phyloP scores from a whole-genome alignment of 2,113 vertebrate genomes.

The Ariopsis seemanni region DNA sequence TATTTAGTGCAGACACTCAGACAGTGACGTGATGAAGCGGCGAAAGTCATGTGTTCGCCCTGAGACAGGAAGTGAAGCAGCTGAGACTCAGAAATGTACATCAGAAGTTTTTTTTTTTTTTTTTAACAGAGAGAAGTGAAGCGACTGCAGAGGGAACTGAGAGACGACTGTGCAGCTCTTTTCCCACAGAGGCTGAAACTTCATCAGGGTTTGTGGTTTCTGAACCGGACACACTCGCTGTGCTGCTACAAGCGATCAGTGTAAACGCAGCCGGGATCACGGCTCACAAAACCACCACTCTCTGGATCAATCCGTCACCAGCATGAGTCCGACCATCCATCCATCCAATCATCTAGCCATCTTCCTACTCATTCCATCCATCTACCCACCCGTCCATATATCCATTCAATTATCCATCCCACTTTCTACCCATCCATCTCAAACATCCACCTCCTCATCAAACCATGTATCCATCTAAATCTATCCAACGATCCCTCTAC shows the following conservation, averaged over 20 bases:
- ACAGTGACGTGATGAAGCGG: no score
- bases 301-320: not conserved
- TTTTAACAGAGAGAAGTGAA: not conserved
- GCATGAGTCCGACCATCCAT: not conserved
- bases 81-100: not conserved
- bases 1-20: not conserved
- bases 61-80: not conserved
- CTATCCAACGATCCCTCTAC: not conserved
- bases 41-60: not conserved
- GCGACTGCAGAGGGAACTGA: not conserved
- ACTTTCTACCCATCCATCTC: no score
- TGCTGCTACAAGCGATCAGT: not conserved
- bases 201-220: not conserved
- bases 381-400: not conserved
- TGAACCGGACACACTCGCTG: not conserved
- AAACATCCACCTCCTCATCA: no score
- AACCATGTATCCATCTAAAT: not conserved
- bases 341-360: no score
- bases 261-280: not conserved
- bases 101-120: not conserved
- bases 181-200: not conserved
- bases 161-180: not conserved
- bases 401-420: no score
- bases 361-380: no score
- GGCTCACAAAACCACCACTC: not conserved